A percentile compares a stretch with the other conserved stretches of the same genome.
These are phyloP conservation scores for Galerucella nymphaeae DNA, from an alignment of 2,888 invertebrate species.

Conservation along the genomic window DNA sequence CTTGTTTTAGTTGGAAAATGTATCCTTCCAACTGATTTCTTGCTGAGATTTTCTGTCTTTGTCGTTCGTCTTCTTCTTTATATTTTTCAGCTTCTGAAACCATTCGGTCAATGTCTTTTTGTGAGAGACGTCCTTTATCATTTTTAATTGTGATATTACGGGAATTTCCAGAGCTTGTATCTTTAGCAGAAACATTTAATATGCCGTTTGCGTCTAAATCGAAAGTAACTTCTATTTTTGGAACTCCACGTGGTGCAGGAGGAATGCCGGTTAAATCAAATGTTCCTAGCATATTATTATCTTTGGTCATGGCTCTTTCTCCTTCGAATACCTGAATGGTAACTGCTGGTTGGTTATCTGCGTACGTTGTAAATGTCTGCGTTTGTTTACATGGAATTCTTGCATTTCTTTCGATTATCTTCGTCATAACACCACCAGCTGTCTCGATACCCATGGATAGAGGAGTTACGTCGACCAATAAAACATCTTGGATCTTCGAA, in stretches of 20 bases:
- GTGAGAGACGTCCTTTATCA: slow-evolving; percentile 83
- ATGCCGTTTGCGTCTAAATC: slow-evolving; percentile 82
- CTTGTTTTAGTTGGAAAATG: slow-evolving; percentile 76
- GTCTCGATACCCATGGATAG: slow-evolving; percentile 82
- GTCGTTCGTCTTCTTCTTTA: slow-evolving; percentile 78
- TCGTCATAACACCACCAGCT: slow-evolving; percentile 82
- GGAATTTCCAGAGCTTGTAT: slow-evolving; percentile 72
- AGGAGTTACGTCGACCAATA: slow-evolving; percentile 76
- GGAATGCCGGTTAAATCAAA: slow-evolving; percentile 77
- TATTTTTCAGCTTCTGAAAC: slow-evolving; percentile 79
- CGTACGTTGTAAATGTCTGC: slow-evolving; percentile 73
- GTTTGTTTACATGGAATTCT: slow-evolving; percentile 69
- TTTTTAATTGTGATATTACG: slow-evolving; percentile 85
- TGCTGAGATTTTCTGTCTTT: slow-evolving; percentile 73
- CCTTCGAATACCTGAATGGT: slow-evolving; percentile 74
- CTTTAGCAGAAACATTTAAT: slow-evolving; percentile 69
- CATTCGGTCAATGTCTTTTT: slow-evolving; percentile 86
- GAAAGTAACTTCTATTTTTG: slow-evolving; percentile 78
- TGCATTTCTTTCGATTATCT: slow-evolving; percentile 69
- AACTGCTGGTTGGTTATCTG: slow-evolving; percentile 75
- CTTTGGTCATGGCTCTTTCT: slow-evolving; percentile 83
- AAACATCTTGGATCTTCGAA: slow-evolving; percentile 78
- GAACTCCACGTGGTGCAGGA: slow-evolving; percentile 76
- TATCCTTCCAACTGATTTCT: slow-evolving; percentile 80
- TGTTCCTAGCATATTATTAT: slow-evolving; percentile 77